These are phyloP conservation scores for Pachyuromys duprasi DNA, from an alignment of 2,797 vertebrate species.

Conservation along the genomic window DNA sequence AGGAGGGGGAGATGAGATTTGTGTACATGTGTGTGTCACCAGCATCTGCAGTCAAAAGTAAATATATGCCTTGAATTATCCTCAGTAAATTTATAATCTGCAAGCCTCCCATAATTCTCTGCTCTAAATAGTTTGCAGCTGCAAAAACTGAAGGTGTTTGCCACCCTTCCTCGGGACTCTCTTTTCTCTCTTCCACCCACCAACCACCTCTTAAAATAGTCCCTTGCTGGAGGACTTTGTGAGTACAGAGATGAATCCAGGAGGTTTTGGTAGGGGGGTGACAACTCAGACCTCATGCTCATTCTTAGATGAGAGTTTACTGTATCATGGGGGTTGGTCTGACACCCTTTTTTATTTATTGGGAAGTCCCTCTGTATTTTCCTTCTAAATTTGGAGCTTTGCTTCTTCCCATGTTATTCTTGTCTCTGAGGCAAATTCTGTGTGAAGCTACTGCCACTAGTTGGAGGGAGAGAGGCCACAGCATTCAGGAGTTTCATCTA, in stretches of 20 bases:
- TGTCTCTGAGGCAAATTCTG: constrained; percentile 75
- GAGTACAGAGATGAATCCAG: not conserved
- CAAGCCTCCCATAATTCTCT: constrained; percentile 73
- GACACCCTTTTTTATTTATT: not conserved
- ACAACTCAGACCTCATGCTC: not conserved
- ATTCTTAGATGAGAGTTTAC: not conserved
- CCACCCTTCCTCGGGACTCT: not conserved
- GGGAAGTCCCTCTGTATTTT: constrained; percentile 69
- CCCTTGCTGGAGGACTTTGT: not conserved
- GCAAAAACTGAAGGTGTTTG: not conserved
- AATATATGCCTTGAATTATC: constrained; percentile 77
- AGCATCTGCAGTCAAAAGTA: constrained; percentile 64
- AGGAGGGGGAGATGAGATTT: constrained; percentile 58
- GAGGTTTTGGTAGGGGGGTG: not conserved
- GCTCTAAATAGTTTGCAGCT: not conserved
- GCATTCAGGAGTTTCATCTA: constrained; percentile 63
- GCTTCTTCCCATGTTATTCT: constrained; percentile 71
- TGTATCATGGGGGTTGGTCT: not conserved
- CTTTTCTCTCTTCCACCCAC: not conserved
- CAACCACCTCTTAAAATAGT: not conserved
- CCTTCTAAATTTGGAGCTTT: constrained; percentile 69
- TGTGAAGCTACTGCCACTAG: constrained; percentile 77
- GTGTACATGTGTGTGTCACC: constrained; percentile 63
- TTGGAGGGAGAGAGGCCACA: constrained; percentile 68
- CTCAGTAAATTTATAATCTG: constrained; percentile 81